Conservation (phyloP, 2,888 invertebrate genomes). For the Allacma fusca region DNA sequence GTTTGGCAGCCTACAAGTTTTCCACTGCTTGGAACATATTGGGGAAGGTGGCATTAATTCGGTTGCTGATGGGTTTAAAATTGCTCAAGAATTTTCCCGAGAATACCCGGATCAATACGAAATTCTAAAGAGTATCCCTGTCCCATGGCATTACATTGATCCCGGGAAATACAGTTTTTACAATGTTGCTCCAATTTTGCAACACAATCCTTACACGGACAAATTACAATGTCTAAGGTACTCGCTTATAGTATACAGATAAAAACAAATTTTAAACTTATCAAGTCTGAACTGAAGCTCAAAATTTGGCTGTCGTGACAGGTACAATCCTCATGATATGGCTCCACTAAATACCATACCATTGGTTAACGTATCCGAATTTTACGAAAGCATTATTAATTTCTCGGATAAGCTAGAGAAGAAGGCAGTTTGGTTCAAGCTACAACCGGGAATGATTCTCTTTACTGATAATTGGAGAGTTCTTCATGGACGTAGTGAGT, state of each 20-base stretch:
- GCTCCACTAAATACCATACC: conserved; percentile 70
- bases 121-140: conserved; percentile 68
- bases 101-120: conserved; percentile 70
- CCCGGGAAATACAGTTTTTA: conserved; percentile 69
- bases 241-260: neutral
- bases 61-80: conserved; percentile 77
- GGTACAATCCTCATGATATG: conserved; percentile 80
- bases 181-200: conserved; percentile 70
- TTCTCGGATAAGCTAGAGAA: conserved; percentile 67
- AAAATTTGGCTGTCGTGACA: conserved; percentile 60
- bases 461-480: conserved; percentile 82
- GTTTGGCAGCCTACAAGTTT: conserved; percentile 67
- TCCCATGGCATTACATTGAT: conserved; percentile 75
- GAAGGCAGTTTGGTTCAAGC: conserved; percentile 67
- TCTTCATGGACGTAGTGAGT: conserved; percentile 76
- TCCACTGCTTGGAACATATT: conserved; percentile 71
- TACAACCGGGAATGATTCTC: conserved; percentile 75
- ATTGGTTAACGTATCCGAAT: conserved; percentile 68
- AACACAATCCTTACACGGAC: conserved; percentile 68
- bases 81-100: conserved; percentile 69
- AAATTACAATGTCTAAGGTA: conserved; percentile 73
- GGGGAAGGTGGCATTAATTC: conserved; percentile 77
- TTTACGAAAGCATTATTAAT: conserved; percentile 71
- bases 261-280: neutral
- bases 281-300: neutral